Conservation (phyloP, 37 sponge, comb jelly and placozoan genomes). For the Spongilla lacustris region DNA sequence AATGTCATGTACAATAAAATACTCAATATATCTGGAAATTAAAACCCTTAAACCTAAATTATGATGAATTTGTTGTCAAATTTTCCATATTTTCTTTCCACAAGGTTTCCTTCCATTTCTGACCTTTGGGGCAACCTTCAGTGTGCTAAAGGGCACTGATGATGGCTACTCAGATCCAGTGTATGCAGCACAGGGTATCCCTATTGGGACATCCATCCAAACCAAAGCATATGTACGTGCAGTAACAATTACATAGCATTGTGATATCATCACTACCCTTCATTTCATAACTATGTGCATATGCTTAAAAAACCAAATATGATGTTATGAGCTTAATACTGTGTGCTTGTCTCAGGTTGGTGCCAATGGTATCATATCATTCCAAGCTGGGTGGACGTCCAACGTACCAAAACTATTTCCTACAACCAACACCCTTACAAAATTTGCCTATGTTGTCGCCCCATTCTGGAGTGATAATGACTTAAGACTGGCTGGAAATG, state of each 20-base stretch:
- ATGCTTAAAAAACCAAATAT: too few relatives aligned
- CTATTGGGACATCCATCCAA: conserved; percentile 24
- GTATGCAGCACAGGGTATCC: conserved; percentile 15
- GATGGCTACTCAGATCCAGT: conserved; percentile 39
- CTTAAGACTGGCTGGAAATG: conserved; percentile 26
- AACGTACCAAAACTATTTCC: conserved; percentile 29
- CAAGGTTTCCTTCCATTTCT: conserved; percentile 4
- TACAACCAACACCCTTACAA: not conserved
- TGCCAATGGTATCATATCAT: conserved; percentile 57
- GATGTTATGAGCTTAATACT: too few relatives aligned
- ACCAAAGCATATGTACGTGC: conserved; percentile 37
- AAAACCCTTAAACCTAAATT: too few relatives aligned
- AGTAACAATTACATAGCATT: too few relatives aligned
- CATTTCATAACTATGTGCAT: too few relatives aligned
- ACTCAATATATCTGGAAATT: too few relatives aligned
- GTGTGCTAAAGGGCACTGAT: not conserved
- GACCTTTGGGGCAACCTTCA: not conserved
- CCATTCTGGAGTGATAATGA: conserved; percentile 80
- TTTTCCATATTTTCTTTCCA: too few relatives aligned
- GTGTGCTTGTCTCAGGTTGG: conserved; percentile 46
- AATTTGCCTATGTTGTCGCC: conserved; percentile 48
- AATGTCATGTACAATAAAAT: too few relatives aligned
- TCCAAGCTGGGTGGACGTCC: conserved; percentile 2
- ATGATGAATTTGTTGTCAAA: too few relatives aligned
- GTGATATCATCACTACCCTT: too few relatives aligned